These are phyloP conservation scores for Bostrychus sinensis DNA, from an alignment of 2,113 vertebrate species.

Conservation along the genomic window DNA sequence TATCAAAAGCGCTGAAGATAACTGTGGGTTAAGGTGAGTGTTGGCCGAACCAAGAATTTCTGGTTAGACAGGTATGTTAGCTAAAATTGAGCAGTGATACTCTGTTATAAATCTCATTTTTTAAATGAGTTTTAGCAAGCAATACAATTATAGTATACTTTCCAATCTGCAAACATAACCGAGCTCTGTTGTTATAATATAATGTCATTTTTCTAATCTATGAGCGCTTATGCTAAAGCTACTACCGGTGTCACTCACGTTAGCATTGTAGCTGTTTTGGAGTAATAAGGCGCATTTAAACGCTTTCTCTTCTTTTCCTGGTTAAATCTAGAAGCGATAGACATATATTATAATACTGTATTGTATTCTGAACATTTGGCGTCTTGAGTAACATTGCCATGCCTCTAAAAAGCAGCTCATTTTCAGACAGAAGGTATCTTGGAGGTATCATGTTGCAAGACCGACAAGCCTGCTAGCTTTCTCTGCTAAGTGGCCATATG, in stretches of 20 bases:
- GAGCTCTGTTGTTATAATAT: neutral
- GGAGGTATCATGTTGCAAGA: constrained; percentile 62
- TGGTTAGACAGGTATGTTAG: constrained; percentile 70
- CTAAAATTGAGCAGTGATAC: constrained; percentile 16
- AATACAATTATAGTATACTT: fast-evolving
- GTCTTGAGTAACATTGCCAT: neutral
- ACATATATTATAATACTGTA: too few relatives aligned
- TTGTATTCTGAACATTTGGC: neutral
- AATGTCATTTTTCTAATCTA: neutral
- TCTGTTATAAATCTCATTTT: neutral
- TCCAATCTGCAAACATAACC: neutral
- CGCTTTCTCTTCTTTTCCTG: neutral
- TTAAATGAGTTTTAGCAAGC: neutral
- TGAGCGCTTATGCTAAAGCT: constrained; percentile 15
- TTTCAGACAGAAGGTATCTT: constrained; percentile 15
- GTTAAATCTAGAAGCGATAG: neutral
- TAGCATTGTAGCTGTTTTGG: constrained; percentile 63
- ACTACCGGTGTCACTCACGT: constrained; percentile 38
- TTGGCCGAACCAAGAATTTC: constrained; percentile 58
- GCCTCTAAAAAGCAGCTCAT: neutral
- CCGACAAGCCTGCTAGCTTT: constrained; percentile 43
- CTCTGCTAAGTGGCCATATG: constrained; percentile 31
- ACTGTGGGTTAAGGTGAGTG: constrained; percentile 41
- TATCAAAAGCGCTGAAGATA: constrained; percentile 8
- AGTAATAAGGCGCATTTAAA: constrained; percentile 20